Evolutionary conservation across 2,113 vertebrate species (phyloP).

Genomic region (Lycaon pictus): DNA sequence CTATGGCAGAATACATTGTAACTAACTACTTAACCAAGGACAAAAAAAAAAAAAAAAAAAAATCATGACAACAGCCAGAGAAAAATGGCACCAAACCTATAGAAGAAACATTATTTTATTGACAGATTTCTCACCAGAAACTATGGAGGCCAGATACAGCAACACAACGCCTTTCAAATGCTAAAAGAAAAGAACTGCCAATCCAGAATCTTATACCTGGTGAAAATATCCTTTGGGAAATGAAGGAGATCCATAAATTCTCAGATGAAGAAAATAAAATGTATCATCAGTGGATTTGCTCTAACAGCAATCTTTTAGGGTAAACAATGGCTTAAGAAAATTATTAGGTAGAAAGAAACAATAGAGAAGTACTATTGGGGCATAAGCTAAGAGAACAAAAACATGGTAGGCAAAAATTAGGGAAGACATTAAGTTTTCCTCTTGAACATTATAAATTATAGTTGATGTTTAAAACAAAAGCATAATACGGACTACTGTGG

Average conservation of each 20-base stretch:
- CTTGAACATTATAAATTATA: not conserved
- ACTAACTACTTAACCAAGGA: not conserved
- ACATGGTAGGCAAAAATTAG: not conserved
- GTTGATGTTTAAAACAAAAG: not conserved
- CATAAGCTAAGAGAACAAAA: not conserved
- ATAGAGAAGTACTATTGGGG: not conserved
- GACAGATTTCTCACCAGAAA: not conserved
- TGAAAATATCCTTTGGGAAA: not conserved
- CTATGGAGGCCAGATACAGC: not conserved
- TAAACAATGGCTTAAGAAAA: not conserved
- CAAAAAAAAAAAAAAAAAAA: not conserved
- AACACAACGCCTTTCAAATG: not conserved
- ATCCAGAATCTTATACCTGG: not conserved
- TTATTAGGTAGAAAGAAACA: not conserved
- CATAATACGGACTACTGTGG: not conserved
- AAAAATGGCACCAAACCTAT: not conserved
- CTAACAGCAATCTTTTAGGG: not conserved
- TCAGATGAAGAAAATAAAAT: not conserved
- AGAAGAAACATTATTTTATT: not conserved
- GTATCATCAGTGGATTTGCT: not conserved
- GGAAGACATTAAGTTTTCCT: not conserved
- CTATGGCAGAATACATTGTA: not conserved
- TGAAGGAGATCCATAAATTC: not conserved
- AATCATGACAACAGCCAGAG: not conserved
- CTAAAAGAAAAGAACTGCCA: not conserved